Evolutionary conservation across 2,113 vertebrate genomes (phyloP).

Genomic region (Charadrius vociferus): DNA sequence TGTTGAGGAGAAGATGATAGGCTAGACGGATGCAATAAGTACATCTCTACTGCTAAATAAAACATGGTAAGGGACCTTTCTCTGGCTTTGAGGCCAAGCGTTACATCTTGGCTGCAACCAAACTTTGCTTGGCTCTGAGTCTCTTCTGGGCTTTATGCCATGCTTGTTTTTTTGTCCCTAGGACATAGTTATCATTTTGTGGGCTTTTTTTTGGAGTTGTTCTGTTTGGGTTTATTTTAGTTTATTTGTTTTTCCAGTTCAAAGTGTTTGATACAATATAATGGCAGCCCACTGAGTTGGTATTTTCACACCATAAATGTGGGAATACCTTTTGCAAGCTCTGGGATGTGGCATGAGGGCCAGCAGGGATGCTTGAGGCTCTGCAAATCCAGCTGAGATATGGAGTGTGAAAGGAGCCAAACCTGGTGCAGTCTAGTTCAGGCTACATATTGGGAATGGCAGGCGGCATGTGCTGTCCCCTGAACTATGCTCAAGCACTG

Average conservation of each 20-base stretch:
- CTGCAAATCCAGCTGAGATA: background rate
- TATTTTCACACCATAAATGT: background rate
- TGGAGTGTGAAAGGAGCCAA: background rate
- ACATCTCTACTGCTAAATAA: background rate
- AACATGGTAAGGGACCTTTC: background rate
- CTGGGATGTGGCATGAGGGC: background rate
- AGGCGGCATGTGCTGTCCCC: fast-evolving
- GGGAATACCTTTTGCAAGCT: background rate
- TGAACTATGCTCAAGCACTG: background rate
- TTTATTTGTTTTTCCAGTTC: background rate
- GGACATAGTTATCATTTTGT: background rate
- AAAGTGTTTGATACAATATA: background rate
- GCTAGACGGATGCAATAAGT: background rate
- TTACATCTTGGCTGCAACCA: background rate
- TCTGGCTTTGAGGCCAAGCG: background rate
- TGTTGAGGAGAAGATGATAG: background rate
- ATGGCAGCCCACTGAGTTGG: background rate
- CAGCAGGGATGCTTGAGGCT: background rate
- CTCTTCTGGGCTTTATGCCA: background rate
- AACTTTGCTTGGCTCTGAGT: background rate
- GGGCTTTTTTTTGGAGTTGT: background rate
- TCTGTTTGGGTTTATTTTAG: too few species aligned
- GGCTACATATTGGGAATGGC: background rate
- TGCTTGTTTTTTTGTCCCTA: background rate
- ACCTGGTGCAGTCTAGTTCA: background rate